Evolutionary conservation across 1,140 invertebrate genomes (phyloP), one percentile per base, ranked within the genome.

Genomic region (Melitaea cinxia): DNA sequence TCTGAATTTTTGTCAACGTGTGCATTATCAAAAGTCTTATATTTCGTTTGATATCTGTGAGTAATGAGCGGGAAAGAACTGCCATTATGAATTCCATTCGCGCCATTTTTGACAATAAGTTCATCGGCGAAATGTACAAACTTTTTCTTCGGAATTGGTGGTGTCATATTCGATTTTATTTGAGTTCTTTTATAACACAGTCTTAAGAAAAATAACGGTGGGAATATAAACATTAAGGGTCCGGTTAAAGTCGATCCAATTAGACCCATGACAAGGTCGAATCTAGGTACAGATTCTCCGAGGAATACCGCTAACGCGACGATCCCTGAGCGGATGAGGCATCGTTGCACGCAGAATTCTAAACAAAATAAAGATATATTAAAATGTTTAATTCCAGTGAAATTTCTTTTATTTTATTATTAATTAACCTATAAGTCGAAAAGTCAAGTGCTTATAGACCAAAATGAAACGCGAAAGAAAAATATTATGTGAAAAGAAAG

Each of bases 191-290:
- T 84, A 19, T 89, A 89, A 21, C 92, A 84, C 2, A 95, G 91
- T 80, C 91, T 93, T 2, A 93, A 80, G 78, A 98, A 98, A 68
- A 98, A 94, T 15, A 98, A 67, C 0, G 96, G 95, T 0, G 97
- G 97, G 19, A 98, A 92, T 14, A 98, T 92, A 65, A 97, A 97
- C 64, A 97, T 94, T 4, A 98, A 82, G 0, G 96, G 96, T 0
- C 96, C 95, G 0, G 96, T 97, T 0, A 98, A 93, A 0, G 95
- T 95, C 12, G 97, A 97, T 4, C 95, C 95, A 3, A 98, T 94
- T 2, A 98, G 89, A 23, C 96, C 94, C 94, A 98, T 95, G 1
- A 98, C 94, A n/a, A 97, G 91, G 66, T 97, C 97, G 80, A 98
- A 98, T 68, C 95, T 92, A 0, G 97, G 97, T 0, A 98, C 93